Evolutionary conservation across 2,888 invertebrate species (phyloP), one percentile per base, ranked within the genome.

Genomic region (Tenthredo livida): DNA sequence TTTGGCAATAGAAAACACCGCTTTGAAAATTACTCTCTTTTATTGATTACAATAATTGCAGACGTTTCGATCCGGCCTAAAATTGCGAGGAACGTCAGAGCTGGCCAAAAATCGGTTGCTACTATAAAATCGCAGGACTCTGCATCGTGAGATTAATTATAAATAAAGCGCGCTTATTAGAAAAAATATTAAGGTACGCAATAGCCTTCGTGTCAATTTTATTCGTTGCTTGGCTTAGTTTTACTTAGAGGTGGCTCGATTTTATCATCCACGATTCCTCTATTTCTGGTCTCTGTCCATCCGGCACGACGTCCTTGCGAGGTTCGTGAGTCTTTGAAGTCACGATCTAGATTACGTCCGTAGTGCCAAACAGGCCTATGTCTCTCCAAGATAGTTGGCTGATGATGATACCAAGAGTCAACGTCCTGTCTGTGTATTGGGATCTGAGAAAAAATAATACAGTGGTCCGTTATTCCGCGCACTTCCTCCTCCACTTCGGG

Each of bases 231-330:
- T 9, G 72, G 15, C 73, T 86, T 86, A 29, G 90, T 89, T 85
- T 87, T 88, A 47, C 90, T 89, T 21, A 91, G 85, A 43, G 91
- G 90, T 21, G 88, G 85, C 40, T 88, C 89, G 61, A 91, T 90
- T 86, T 91, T 91, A 84, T 91, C 91, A 84, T 90, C 90, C 10
- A 91, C 85, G 9, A 86, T 17, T 85, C 17, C 86, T 80, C 67
- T 85, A 67, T 47, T 65, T 17, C 83, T 67, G 10, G 67, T 33
- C n/a, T 47, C 83, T 15, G 43, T 70, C 83, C 83, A 70, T 4
- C 47, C 17, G 6, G 37, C 7, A 40, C 80, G 58, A 10, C n/a
- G 58, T 29, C 70, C 70, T 67, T 65, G 25, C n/a, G 43, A 29
- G 9, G 33, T 2, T 43, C n/a, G 47, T 4, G 78, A 37, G 9